These are phyloP conservation scores for Monochamus saltuarius DNA, from an alignment of 1,140 invertebrate genomes.

Conservation along the genomic window DNA sequence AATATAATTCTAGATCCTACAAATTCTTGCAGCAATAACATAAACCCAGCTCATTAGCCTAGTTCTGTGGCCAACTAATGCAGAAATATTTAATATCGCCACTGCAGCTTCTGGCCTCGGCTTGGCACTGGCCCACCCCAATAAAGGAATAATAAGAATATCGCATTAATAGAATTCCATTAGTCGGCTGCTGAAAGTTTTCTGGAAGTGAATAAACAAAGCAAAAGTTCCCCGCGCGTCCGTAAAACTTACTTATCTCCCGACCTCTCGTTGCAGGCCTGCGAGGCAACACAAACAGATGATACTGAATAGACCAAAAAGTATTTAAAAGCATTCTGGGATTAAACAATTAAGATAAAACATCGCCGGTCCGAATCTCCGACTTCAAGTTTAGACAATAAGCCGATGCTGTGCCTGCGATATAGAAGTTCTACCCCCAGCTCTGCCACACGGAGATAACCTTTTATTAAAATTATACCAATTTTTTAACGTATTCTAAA, in stretches of 20 bases:
- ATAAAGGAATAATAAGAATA: too few relatives aligned
- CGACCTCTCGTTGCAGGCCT: constrained; percentile 33
- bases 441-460: too few relatives aligned
- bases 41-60: too few relatives aligned
- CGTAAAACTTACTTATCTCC: constrained; percentile 44
- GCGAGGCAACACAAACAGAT: constrained; percentile 46
- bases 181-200: constrained; percentile 9
- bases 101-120: background rate
- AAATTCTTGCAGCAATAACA: too few relatives aligned
- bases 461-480: too few relatives aligned
- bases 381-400: too few relatives aligned
- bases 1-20: too few relatives aligned
- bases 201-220: constrained; percentile 25
- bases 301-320: constrained; percentile 47
- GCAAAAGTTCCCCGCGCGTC: constrained; percentile 4
- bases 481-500: too few relatives aligned
- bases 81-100: background rate
- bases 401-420: too few relatives aligned
- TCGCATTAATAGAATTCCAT: too few relatives aligned
- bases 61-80: too few relatives aligned
- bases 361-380: constrained; percentile 25
- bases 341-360: constrained; percentile 50
- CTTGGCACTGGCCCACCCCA: background rate
- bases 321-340: constrained; percentile 50
- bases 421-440: too few relatives aligned